Evolutionary conservation across 2,797 vertebrate species (phyloP).

Genomic region (Capromys pilorides): DNA sequence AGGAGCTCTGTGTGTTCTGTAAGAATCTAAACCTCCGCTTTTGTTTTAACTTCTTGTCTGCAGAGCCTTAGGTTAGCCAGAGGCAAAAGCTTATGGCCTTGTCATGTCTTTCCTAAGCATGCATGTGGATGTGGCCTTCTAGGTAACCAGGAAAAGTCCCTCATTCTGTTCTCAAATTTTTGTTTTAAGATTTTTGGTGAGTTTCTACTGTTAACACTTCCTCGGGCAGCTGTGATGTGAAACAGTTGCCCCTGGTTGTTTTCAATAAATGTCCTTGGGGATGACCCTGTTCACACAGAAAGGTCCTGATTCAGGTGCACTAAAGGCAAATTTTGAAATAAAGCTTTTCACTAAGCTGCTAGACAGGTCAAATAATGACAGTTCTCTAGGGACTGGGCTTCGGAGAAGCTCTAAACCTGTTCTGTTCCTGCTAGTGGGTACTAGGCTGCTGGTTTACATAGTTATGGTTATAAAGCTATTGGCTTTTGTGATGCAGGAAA

Average conservation of each 20-base stretch:
- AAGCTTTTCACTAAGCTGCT: not conserved
- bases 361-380: not conserved
- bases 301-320: not conserved
- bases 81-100: not conserved
- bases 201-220: not conserved
- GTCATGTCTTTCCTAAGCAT: not conserved
- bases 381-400: not conserved
- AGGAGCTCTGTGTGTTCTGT: not conserved
- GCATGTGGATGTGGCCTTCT: not conserved
- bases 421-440: not conserved
- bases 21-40: constrained; percentile 15
- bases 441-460: not conserved
- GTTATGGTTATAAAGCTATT: not conserved
- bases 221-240: not conserved
- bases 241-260: not conserved
- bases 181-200: constrained; percentile 9
- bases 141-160: not conserved
- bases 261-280: not conserved
- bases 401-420: not conserved
- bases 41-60: not conserved
- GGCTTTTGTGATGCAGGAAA: not conserved
- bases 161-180: not conserved
- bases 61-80: not conserved
- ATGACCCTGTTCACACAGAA: not conserved
- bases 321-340: not conserved